Percentiles rank a stretch among this genome's conserved stretches.
phyloP scores from a whole-genome alignment of 2,113 vertebrate species.

The Ammospiza nelsoni region DNA sequence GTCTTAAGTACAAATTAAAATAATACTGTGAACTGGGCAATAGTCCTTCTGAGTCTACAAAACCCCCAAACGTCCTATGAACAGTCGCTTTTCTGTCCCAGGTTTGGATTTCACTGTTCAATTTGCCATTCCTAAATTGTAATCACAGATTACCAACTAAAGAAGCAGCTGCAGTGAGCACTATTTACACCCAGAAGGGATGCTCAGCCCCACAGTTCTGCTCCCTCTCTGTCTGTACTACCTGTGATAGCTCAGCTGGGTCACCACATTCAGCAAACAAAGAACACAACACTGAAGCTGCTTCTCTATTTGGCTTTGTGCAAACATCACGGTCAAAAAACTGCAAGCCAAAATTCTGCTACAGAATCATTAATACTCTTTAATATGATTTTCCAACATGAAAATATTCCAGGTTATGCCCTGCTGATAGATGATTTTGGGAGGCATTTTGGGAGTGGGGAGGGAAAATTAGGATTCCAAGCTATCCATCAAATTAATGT shows the following conservation, averaged over 20 bases:
- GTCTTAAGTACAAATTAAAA: constrained; percentile 57
- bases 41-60: constrained; percentile 15
- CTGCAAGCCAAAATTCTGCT: neutral
- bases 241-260: neutral
- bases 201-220: neutral
- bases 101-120: neutral
- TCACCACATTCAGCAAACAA: neutral
- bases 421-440: neutral
- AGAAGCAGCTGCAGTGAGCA: neutral
- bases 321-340: no score
- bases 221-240: neutral
- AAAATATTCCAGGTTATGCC: neutral
- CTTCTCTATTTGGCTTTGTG: neutral
- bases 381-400: neutral
- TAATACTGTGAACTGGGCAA: constrained; percentile 21
- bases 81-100: neutral
- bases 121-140: constrained; percentile 13
- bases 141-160: neutral
- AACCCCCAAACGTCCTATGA: neutral
- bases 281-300: neutral
- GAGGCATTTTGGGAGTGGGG: neutral
- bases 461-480: neutral
- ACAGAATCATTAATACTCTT: neutral
- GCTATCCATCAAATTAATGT: neutral
- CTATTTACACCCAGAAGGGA: neutral